Evolutionary conservation across 2,888 invertebrate species (phyloP).

Genomic region (Dynastes grantii): DNA sequence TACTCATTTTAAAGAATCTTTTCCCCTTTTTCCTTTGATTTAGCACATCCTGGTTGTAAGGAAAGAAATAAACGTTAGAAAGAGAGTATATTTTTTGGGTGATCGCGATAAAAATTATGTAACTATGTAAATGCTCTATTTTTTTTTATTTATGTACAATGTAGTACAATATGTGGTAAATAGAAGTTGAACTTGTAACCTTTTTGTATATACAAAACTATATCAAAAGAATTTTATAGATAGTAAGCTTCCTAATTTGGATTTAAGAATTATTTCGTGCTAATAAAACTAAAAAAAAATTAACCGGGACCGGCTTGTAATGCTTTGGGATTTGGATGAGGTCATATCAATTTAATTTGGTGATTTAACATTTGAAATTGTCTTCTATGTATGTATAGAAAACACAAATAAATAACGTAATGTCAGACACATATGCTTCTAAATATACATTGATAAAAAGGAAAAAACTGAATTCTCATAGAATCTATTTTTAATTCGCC

Average conservation of each 20-base stretch:
- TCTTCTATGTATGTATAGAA: no score
- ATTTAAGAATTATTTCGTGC: slow-evolving; percentile 13
- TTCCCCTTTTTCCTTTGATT: background rate
- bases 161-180: background rate
- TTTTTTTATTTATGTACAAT: background rate
- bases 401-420: background rate
- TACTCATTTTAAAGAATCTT: background rate
- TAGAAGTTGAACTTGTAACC: slow-evolving; percentile 36
- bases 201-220: background rate
- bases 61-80: background rate
- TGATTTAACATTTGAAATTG: no score
- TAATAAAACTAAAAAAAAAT: background rate
- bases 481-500: no score
- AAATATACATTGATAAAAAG: background rate
- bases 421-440: background rate
- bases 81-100: no score
- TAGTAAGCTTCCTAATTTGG: slow-evolving; percentile 6
- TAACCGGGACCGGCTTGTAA: no score
- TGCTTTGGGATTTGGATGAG: slow-evolving; percentile 12
- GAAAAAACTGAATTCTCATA: no score
- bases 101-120: slow-evolving; percentile 14
- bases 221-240: background rate
- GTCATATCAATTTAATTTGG: slow-evolving; percentile 29
- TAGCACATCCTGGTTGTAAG: slow-evolving; percentile 1
- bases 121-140: slow-evolving; percentile 16